A percentile compares a stretch with the other conserved stretches of the same genome.
These are phyloP conservation scores for Hetaerina americana DNA, from an alignment of 1,140 invertebrate genomes.

Conservation along the genomic window DNA sequence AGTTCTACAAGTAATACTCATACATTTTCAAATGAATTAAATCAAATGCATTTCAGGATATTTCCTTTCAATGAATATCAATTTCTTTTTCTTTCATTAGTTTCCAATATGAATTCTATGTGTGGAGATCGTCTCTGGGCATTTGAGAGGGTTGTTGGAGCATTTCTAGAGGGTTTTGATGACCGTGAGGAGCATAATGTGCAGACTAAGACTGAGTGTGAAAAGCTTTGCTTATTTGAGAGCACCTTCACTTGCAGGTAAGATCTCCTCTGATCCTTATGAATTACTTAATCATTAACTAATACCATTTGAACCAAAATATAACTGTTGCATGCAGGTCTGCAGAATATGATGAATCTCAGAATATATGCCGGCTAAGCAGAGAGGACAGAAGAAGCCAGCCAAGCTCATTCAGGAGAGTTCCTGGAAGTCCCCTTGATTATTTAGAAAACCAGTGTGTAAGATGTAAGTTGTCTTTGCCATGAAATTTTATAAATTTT, in stretches of 20 bases:
- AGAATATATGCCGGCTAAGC: constrained; percentile 29
- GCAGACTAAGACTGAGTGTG: constrained; percentile 32
- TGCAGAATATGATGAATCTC: constrained; percentile 30
- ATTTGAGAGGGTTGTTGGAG: constrained; percentile 34
- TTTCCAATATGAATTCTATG: constrained; percentile 28
- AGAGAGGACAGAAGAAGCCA: constrained; percentile 35
- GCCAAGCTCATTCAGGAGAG: constrained; percentile 29
- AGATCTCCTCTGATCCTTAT: background rate
- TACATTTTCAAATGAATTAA: too few relatives aligned
- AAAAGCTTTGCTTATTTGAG: constrained; percentile 33
- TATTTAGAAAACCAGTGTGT: constrained; percentile 38
- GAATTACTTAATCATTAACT: background rate
- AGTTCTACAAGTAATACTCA: too few relatives aligned
- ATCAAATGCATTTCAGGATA: too few relatives aligned
- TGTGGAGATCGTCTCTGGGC: constrained; percentile 37
- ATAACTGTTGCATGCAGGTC: constrained; percentile 22
- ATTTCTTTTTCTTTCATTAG: constrained; percentile 16
- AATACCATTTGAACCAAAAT: background rate
- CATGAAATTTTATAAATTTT: too few relatives aligned
- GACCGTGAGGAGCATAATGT: constrained; percentile 30
- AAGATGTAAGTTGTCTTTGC: constrained; percentile 19
- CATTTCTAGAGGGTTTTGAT: constrained; percentile 34
- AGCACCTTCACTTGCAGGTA: constrained; percentile 31
- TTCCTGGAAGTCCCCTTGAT: constrained; percentile 27
- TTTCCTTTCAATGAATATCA: too few relatives aligned